Evolutionary conservation across 2,797 vertebrate species (phyloP), one percentile per base, ranked within the genome.

Genomic region (Argya squamiceps): DNA sequence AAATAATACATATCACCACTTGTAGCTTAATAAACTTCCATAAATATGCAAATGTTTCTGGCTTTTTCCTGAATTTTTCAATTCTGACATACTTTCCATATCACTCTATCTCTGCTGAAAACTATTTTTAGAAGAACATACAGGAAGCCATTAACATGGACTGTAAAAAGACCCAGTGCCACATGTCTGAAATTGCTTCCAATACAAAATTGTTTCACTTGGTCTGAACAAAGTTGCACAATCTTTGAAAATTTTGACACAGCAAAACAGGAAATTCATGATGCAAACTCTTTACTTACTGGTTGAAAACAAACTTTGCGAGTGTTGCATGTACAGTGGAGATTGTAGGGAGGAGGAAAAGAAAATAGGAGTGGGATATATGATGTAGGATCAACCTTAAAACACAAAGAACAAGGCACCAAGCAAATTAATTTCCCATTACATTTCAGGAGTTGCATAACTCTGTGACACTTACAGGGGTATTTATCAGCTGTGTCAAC

Each of bases 181-280:
- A 93, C 88, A 84, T 13, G 81, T 76, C 62, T 91, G 32, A 78
- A 64, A 82, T 60, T 70, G 39, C 88, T 55, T 95, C 71, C 96
- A 94, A 91, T 36, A 78, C n/a, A 86, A 90, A 89, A 90, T 6
- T 93, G 81, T 62, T 91, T 67, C 94, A 96, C 96, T 96, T 91
- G 83, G 43, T 70, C 88, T 76, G 88, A 93, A 84, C 82, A 85
- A 50, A 84, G 81, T 98, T 98, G 97, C 97, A 97, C 97, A 98
- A 98, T 97, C 96, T 92, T 94, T 47, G 58, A 95, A 97, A 94
- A 94, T 96, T 97, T 95, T 97, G 94, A 98, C 95, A 96, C 92
- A 92, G 96, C 93, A 95, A 90, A 98, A 97, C 97, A 97, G 98
- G 98, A 98, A 98, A 98, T 97, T 97, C 85, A 68, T 63, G 87